phyloP scores from a whole-genome alignment of 2,797 vertebrate species.

The Kryptopterus vitreolus region DNA sequence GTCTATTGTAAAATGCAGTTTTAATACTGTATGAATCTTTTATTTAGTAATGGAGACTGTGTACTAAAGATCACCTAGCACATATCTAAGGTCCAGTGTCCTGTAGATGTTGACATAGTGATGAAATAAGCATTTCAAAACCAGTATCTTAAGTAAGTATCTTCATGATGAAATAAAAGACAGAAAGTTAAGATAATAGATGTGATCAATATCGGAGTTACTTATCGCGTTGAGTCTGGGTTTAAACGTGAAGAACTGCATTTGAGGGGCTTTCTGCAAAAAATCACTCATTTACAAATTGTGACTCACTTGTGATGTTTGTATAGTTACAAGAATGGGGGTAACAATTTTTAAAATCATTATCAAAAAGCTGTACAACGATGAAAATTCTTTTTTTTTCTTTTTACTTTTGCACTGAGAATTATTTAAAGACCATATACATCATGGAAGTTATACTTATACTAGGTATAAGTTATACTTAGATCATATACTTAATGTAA shows the following conservation, averaged over 20 bases:
- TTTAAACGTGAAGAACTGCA: background rate
- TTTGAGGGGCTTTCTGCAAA: background rate
- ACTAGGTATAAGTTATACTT: background rate
- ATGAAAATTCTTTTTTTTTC: no score
- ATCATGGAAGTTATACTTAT: background rate
- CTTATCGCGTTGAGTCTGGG: background rate
- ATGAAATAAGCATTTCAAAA: background rate
- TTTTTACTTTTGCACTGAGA: background rate
- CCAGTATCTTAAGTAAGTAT: background rate
- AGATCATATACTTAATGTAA: no score
- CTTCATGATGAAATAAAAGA: background rate
- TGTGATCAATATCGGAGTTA: background rate
- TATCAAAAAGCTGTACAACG: no score
- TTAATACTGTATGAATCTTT: background rate
- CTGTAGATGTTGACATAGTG: background rate
- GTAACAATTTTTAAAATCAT: background rate
- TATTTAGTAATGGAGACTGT: background rate
- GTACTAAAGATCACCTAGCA: background rate
- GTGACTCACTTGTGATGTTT: background rate
- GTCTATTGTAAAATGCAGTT: background rate
- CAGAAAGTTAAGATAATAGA: background rate
- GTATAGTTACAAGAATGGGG: background rate
- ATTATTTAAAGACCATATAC: background rate
- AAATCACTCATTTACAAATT: background rate
- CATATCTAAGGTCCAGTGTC: background rate